Base-by-base conservation (phyloP, 2,113 vertebrate species). In the Eurypyga helias region DNA sequence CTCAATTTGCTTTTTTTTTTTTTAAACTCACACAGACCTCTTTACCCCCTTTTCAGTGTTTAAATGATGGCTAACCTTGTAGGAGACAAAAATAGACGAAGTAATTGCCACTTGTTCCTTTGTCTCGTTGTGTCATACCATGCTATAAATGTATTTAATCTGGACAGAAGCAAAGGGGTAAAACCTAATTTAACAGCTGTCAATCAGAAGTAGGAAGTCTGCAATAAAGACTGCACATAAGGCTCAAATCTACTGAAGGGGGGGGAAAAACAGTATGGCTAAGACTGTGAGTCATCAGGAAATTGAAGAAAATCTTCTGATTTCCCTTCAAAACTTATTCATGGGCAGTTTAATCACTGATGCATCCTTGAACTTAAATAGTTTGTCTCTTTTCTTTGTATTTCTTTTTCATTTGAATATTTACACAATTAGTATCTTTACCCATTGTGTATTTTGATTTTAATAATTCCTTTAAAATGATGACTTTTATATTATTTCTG, bases 181-280 rank as follows among this genome's bases (percentile, higher is more conserved):
- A 97, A 98, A 95, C 38, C 69, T 94, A 96, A 98, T 98, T 98
- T 97, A 97, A 96, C 89, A 96, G 81, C 95, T 93, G 73, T 98
- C 94, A 98, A 34, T 98, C 96, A 97, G 80, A 93, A 38, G 34
- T 51, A 89, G 73, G 62, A 91, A 85, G 33, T 21, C 87, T 85
- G 21, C 57, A 91, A 70, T 89, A 86, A 70, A 71, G 69, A 70
- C 78, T 70, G 21, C 55, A 28, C 18, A 65, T 91, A 60, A 87
- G 25, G 45, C 41, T 71, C 25, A 89, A 48, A 62, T 61, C 25
- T 89, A 57, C 76, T 45, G 60, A 73, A 76, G 36, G 61, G 36
- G 20, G 1, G 4, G 26, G 29, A 28, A 38, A 57, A 34, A 2
- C 19, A 48, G 7, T n/a, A 23, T 51, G 54, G 23, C 46, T 64